These are phyloP conservation scores for Bovichtus diacanthus DNA, from an alignment of 2,797 vertebrate genomes.

Conservation along the genomic window DNA sequence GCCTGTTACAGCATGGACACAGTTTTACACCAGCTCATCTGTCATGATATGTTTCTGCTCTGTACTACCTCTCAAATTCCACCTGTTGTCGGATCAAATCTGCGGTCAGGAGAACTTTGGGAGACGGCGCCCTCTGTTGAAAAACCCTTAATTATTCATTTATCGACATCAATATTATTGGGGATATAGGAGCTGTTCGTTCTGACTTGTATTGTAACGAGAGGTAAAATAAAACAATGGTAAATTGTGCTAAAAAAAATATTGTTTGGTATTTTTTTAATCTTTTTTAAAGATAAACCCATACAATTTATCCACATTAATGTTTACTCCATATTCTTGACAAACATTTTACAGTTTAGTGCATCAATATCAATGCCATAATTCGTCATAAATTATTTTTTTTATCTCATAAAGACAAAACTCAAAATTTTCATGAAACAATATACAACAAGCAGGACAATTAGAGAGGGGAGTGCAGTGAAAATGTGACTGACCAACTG, in stretches of 20 bases:
- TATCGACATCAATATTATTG: background rate
- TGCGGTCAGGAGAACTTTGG: conserved; percentile 23
- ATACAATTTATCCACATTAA: background rate
- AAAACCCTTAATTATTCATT: background rate
- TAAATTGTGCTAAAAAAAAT: background rate
- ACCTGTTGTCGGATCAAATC: conserved; percentile 70
- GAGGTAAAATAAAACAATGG: background rate
- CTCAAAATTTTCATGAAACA: background rate
- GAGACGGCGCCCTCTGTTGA: conserved; percentile 67
- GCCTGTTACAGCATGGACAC: conserved; percentile 60
- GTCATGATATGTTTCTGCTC: conserved; percentile 70
- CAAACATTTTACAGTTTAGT: background rate
- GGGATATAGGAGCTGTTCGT: background rate
- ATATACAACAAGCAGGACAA: background rate
- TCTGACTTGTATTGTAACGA: background rate
- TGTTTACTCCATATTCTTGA: background rate
- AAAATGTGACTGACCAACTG: background rate
- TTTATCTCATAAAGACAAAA: background rate
- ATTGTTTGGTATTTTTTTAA: no score
- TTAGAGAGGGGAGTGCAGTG: rapidly evolving
- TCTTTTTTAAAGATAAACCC: background rate
- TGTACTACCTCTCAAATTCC: conserved; percentile 66
- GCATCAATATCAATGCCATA: background rate
- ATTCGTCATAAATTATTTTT: background rate
- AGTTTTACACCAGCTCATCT: conserved; percentile 71